A percentile compares a stretch with the other conserved stretches of the same genome.
phyloP scores from a whole-genome alignment of 1,140 invertebrate species.

The Drosophila watanabei region DNA sequence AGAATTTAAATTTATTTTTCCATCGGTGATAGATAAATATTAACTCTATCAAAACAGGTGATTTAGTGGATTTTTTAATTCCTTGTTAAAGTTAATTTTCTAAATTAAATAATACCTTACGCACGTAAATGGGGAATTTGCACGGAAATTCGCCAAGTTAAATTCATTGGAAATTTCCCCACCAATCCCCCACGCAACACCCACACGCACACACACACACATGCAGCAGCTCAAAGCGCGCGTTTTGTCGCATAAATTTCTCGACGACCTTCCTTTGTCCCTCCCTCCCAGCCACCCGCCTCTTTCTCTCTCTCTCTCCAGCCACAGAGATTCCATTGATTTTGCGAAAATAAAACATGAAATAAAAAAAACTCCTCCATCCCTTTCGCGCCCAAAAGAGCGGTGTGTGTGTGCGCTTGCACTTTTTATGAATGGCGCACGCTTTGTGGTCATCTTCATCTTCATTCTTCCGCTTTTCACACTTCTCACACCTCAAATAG shows the following conservation, averaged over 20 bases:
- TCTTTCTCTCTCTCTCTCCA: neutral
- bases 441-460: slow-evolving; percentile 56
- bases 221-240: slow-evolving; percentile 26
- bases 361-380: slow-evolving; percentile 12
- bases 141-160: slow-evolving; percentile 22
- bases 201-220: slow-evolving; percentile 6
- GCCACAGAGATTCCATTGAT: slow-evolving; percentile 28
- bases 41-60: neutral
- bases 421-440: slow-evolving; percentile 73
- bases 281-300: slow-evolving; percentile 13
- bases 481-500: slow-evolving; percentile 65
- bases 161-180: slow-evolving; percentile 14
- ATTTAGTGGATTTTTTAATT: neutral
- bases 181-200: neutral
- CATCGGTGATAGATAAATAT: neutral
- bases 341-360: slow-evolving; percentile 17
- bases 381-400: neutral
- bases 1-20: neutral
- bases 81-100: too few relatives aligned
- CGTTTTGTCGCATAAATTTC: slow-evolving; percentile 44
- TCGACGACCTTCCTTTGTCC: slow-evolving; percentile 48
- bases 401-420: slow-evolving; percentile 28
- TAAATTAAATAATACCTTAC: neutral
- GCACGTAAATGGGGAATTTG: slow-evolving; percentile 10
- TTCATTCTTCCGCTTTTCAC: slow-evolving; percentile 45